A percentile compares a stretch with the other conserved stretches of the same genome.
phyloP scores from a whole-genome alignment of 1,140 invertebrate species.

The Lasioglossum baleicum region DNA sequence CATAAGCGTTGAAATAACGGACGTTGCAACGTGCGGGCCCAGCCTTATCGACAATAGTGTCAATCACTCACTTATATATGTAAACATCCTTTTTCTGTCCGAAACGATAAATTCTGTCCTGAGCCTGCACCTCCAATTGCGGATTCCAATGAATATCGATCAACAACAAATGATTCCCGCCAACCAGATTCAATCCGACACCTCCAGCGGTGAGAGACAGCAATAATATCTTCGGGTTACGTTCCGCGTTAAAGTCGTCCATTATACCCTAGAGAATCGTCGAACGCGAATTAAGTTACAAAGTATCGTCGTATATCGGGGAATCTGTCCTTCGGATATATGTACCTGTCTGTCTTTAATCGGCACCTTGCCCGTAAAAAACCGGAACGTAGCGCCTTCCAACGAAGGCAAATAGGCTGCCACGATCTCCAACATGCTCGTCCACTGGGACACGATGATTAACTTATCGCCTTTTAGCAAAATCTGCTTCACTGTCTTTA shows the following conservation, averaged over 20 bases:
- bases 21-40: no score
- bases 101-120: constrained; percentile 94
- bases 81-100: constrained; percentile 91
- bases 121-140: constrained; percentile 94
- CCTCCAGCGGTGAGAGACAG: constrained; percentile 94
- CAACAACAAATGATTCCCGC: constrained; percentile 93
- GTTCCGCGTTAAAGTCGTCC: constrained; percentile 85
- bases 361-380: constrained; percentile 85
- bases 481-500: constrained; percentile 83
- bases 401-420: constrained; percentile 80
- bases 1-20: no score
- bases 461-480: constrained; percentile 83
- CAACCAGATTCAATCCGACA: constrained; percentile 93
- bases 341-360: constrained; percentile 80
- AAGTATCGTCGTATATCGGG: neutral
- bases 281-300: neutral
- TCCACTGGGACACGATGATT: constrained; percentile 95
- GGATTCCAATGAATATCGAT: constrained; percentile 98
- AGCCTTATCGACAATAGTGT: neutral
- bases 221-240: constrained; percentile 83
- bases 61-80: constrained; percentile 87
- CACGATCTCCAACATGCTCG: constrained; percentile 86
- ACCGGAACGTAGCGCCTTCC: constrained; percentile 79
- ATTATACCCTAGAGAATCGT: constrained; percentile 80
- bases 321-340: constrained; percentile 8